Conservation (phyloP, 2,113 vertebrate species). For the Pollimyrus isidori region DNA sequence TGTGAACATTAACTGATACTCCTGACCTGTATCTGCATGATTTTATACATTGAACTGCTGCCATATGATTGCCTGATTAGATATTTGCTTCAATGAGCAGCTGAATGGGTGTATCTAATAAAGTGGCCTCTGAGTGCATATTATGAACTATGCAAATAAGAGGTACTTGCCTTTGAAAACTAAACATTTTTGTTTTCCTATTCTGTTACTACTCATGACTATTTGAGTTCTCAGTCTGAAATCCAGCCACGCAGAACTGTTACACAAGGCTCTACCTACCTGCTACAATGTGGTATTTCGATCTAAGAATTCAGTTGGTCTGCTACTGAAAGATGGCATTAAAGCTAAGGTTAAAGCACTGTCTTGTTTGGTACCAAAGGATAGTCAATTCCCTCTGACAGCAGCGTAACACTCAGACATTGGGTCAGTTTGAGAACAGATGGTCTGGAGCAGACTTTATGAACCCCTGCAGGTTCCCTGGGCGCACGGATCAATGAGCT, state of each 20-base stretch:
- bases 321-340: not conserved
- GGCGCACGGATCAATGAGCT: conserved; percentile 80
- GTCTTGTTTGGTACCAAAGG: not conserved
- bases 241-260: not conserved
- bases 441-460: not conserved
- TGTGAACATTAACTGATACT: not conserved
- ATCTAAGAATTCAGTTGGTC: not conserved
- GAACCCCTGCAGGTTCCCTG: conserved; percentile 64
- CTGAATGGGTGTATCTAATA: not conserved
- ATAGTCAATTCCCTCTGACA: not conserved
- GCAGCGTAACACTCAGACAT: not conserved
- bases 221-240: not conserved
- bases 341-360: not conserved
- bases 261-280: not conserved
- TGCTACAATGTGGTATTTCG: not conserved
- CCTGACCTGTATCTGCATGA: not conserved
- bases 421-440: not conserved
- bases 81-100: not conserved
- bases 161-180: not conserved
- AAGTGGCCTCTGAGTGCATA: not conserved
- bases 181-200: not conserved
- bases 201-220: not conserved
- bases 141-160: not conserved
- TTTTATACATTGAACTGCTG: not conserved
- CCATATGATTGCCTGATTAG: not conserved